Evolutionary conservation across 2,888 invertebrate genomes (phyloP), one percentile per base, ranked within the genome.

Genomic region (Sarcophaga variegata): DNA sequence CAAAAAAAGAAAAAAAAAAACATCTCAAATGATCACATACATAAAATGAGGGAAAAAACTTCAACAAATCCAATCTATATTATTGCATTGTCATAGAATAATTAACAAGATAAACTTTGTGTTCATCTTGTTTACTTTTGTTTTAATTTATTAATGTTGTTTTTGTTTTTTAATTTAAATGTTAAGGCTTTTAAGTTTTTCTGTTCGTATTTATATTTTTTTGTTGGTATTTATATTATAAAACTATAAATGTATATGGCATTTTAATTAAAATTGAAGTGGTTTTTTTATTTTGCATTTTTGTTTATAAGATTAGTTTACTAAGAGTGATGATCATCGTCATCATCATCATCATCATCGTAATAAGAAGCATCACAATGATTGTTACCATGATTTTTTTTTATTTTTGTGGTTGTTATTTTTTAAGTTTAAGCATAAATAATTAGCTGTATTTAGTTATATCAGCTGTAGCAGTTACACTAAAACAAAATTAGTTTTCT

Each of bases 371-470:
- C 54, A 54, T 54, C 54, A 54, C 17, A 17, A 4, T 54, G 54
- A 17, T 49, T 1, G 49, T 12, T 54, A 54, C 71, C 22, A 69
- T 83, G 62, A 80, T 81, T 78, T 37, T 37, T 6, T 37, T 37
- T 37, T 6, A 37, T 37, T 37, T 81, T 62, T 60, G 54, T 64
- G 63, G 14, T 12, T 20, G 3, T 45, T 64, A 8, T 54, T 60
- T 64, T 72, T 59, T 17, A 63, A 64, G 27, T 80, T 66, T 81
- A 72, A 77, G 54, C 69, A 76, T 77, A 82, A 80, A 83, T 83
- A 83, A 85, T 85, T 85, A 77, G 74, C 67, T 69, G 74, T 64
- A 60, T 59, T 69, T 64, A 70, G 69, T 37, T 37, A 37, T 37
- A 37, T 37, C 37, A 37, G 37, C 1, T 37, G 37, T 76, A 79